Base-by-base conservation (phyloP, 2,888 invertebrate genomes). In the Nesidiocoris tenuis region DNA sequence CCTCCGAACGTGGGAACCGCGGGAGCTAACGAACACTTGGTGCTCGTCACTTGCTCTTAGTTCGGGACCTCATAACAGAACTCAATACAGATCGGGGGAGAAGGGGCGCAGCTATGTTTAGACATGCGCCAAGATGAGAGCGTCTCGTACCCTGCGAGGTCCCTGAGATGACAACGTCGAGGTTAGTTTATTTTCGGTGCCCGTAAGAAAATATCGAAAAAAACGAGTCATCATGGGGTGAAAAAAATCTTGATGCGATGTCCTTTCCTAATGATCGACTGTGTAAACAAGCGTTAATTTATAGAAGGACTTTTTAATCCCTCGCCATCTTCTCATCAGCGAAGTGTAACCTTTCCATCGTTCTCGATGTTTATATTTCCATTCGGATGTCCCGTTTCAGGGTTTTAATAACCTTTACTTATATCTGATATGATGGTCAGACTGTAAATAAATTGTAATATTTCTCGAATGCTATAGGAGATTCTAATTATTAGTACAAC, bases 21-120 rank as follows among this genome's bases (percentile, higher is more conserved):
- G n/a, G n/a, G n/a, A n/a, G n/a, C n/a, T 59, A 18, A 25, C 61
- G 22, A 72, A 72, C 72, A 72, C 72, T 72, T 72, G 72, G 72
- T 25, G 61, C 56, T 39, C 61, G 56, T 72, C 72, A 72, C 72
- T 72, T 63, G 72, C 72, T 72, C 39, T 12, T n/a, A n/a, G 12
- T 39, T 39, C 39, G 39, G 12, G 12, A 39, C 39, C 39, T 39
- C 39, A 39, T 39, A 39, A 39, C 39, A 39, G 5, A 39, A 39
- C 39, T 39, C 39, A n/a, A n/a, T n/a, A 39, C 39, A 39, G 3
- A 3, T 39, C 39, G 39, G 12, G 5, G 3, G 39, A 12, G 12
- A 39, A 12, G 39, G 39, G 12, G 12, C 3, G 39, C 39, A 3
- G 39, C 39, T 39, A 39, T 39, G 39, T 39, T 39, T 39, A 39